Base-by-base conservation (phyloP, 2,113 vertebrate species). In the Solea senegalensis region DNA sequence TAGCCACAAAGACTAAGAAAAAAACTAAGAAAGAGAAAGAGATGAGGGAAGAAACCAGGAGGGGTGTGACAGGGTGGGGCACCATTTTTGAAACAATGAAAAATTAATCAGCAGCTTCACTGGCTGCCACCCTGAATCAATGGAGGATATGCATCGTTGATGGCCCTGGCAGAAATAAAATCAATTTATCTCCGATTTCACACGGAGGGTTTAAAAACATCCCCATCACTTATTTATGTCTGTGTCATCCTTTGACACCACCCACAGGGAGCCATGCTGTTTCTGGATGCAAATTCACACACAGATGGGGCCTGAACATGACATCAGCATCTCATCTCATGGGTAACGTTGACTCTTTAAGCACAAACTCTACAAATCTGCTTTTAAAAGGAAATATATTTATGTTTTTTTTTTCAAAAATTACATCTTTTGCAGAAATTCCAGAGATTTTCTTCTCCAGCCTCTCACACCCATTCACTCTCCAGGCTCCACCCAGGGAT, bases 101-200 rank as follows among this genome's bases (percentile, higher is more conserved):
- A 91, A 83, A 90, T 92, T 88, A 70, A 91, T 88, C 34, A 64
- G 53, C 86, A 72, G 78, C 83, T 90, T 84, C 82, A 80, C 64
- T 48, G 75, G 78, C 85, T 89, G 86, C 87, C 87, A 85, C 87
- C 70, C 81, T 71, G 85, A 87, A 90, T 91, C 88, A 90, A 88
- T 87, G 78, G 74, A 77, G 61, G 83, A 78, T 86, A 74, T 82
- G 87, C 81, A 83, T 82, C 58, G 69, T 74, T 83, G 85, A 89
- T 74, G 81, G 86, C 83, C 80, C 80, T 79, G 49, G 79, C 78
- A 85, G 83, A 75, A 85, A 88, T 78, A 62, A 88, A 89, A 90
- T 88, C 83, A 74, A 89, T 92, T 89, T 87, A 89, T 91, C 86
- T 89, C 82, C 78, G 82, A 88, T 87, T 91, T 88, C 78, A 86